Base-by-base conservation (phyloP, 2,113 vertebrate species). In the Puffinus mauretanicus region DNA sequence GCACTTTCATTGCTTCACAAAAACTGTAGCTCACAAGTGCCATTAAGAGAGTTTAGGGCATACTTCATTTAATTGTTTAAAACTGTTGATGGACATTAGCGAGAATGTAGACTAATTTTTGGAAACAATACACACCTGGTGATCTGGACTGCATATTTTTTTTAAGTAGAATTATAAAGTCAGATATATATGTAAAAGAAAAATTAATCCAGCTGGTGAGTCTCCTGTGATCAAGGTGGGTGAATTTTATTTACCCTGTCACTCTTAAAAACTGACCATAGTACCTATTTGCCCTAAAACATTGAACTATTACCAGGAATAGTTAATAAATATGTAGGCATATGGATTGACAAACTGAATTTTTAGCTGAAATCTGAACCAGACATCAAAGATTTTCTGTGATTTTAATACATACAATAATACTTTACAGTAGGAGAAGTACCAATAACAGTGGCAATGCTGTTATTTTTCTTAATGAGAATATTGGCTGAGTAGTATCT, bases 191-290 rank as follows among this genome's bases (percentile, higher is more conserved):
- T 2, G 17, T 64, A 40, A 58, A 73, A 57, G 17, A 51, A 84
- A 52, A 57, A 65, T 4, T 34, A 69, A 44, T 76, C 6, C 14
- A 46, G 10, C 25, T 83, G 10, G 36, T 85, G 19, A 67, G 20
- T 64, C 11, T 0, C 12, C 36, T 83, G 0, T 72, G 32, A 44
- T 27, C 17, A 26, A 54, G 32, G 26, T 1, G 3, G 2, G 12
- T 82, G 30, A 75, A 62, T 7, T 65, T 82, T 79, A 58, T 87
- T 83, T 30, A 44, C 16, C 3, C 2, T 2, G 0, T n/a, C 26
- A 27, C 21, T 70, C n/a, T 66, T 73, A 22, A 57, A 88, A 86
- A 73, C 26, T 73, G 44, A 42, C 27, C 3, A 6, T 70, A 65
- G 24, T 57, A 57, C 15, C 13, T 57, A 27, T 44, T 84, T 6